phyloP scores from a whole-genome alignment of 2,113 vertebrate genomes.

The Pituophis catenifer region DNA sequence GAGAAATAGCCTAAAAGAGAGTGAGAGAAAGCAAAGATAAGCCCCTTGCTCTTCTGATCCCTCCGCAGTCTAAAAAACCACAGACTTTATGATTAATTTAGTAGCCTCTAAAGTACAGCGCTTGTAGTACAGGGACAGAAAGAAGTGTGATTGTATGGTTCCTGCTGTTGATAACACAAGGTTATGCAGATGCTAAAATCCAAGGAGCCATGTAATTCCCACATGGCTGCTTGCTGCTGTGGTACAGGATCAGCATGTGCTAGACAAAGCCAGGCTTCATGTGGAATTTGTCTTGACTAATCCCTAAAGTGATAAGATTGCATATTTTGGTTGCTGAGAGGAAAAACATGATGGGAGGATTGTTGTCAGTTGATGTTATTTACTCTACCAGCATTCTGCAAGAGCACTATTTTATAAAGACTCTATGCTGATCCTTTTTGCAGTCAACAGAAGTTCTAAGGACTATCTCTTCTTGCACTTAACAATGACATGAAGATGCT shows the following conservation, averaged over 20 bases:
- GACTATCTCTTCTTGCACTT: not conserved
- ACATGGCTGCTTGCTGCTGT: conserved; percentile 13
- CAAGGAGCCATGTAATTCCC: not conserved
- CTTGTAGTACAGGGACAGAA: not conserved
- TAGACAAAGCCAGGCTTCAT: not conserved
- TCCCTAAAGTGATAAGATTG: not conserved
- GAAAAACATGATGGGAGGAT: no score
- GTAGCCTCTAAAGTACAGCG: conserved; percentile 9
- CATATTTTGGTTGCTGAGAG: not conserved
- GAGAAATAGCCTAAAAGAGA: not conserved
- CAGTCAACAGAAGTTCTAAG: not conserved
- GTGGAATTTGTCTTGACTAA: not conserved
- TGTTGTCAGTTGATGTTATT: not conserved
- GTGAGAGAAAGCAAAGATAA: conserved; percentile 15
- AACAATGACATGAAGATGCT: not conserved
- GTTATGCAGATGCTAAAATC: conserved; percentile 34
- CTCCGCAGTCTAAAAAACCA: not conserved
- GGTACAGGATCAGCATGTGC: conserved; percentile 18
- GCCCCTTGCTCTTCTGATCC: conserved; percentile 2
- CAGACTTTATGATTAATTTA: conserved; percentile 45
- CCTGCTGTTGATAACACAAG: conserved; percentile 1
- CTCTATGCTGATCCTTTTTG: not conserved
- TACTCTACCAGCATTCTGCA: conserved; percentile 3
- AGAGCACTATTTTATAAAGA: not conserved
- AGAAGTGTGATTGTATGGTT: not conserved